Base-by-base conservation (phyloP, 2,888 invertebrate genomes). In the Thera britannica region DNA sequence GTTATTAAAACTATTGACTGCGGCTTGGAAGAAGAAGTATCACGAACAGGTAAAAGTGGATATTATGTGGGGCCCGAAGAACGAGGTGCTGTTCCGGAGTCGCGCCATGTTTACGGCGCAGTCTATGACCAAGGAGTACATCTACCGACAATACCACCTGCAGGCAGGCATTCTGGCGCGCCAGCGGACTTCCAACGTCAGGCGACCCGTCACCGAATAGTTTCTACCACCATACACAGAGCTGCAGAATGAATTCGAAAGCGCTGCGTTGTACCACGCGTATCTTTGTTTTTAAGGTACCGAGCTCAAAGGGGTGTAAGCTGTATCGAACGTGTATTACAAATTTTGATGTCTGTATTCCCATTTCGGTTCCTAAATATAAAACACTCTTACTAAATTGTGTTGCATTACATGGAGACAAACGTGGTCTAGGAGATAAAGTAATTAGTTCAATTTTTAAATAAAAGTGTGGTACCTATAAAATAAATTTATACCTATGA, bases 61-160 rank as follows among this genome's bases (percentile, higher is more conserved):
- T 54, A 74, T 80, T 0, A 72, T 72, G 2, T 94, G 94, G 94
- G 92, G 92, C 0, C 93, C 94, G 0, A 79, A 75, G 41, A 84
- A 77, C 57, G 86, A 87, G 2, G 64, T 92, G 9, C 76, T 94
- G 58, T 82, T 82, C 70, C 81, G 93, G 2, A 93, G 94, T 70
- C 82, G 94, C 57, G 88, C 87, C 1, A 93, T 94, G 94, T 94
- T 94, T 77, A 84, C 87, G 1, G 91, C 92, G 3, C 91, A 93
- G 65, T 92, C 93, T 2, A 93, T 93, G 93, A 94, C 94, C 11
- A 94, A 94, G 71, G 94, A 94, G 77, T 94, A 93, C 72, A 84
- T 94, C 78, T 94, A 94, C 73, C 82, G 94, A 0, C 94, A 93
- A 74, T 91, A 93, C 72, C 91, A 93, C 68, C 79, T 93, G 46